Evolutionary conservation across 2,888 invertebrate genomes (phyloP).

Genomic region (Plagodis pulveraria): DNA sequence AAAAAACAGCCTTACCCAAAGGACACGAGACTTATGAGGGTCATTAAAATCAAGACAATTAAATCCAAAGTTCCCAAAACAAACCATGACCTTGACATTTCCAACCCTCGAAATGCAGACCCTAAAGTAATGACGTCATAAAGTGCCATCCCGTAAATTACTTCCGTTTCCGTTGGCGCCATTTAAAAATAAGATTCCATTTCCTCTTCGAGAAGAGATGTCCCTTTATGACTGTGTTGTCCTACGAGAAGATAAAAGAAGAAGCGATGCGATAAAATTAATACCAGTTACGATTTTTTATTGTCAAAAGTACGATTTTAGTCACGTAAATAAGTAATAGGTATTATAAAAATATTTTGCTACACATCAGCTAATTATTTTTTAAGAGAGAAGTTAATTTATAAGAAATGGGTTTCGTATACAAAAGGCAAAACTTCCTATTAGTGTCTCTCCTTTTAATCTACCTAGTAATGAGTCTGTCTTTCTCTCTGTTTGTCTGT

Average conservation of each 20-base stretch:
- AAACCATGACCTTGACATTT: conserved; percentile 22
- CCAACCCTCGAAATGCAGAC: conserved; percentile 10
- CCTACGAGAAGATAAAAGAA: conserved; percentile 1
- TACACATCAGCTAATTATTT: too few species aligned
- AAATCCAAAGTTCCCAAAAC: conserved; percentile 12
- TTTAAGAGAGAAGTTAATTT: too few species aligned
- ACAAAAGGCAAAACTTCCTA: too few species aligned
- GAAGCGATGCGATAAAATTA: neutral
- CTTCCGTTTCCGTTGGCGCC: conserved; percentile 27
- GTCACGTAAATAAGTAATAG: too few species aligned
- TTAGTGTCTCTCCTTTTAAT: too few species aligned
- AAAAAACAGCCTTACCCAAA: conserved; percentile 5
- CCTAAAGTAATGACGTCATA: conserved; percentile 23
- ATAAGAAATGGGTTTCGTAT: too few species aligned
- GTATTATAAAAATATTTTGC: too few species aligned
- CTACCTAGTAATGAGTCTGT: too few species aligned
- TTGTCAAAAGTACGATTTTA: neutral
- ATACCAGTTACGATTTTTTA: neutral
- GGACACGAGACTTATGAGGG: conserved; percentile 8
- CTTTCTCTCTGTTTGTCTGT: too few species aligned
- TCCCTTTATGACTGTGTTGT: conserved; percentile 14
- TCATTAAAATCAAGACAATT: conserved; percentile 25
- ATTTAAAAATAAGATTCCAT: conserved; percentile 30
- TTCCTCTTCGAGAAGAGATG: conserved; percentile 15
- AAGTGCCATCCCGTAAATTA: conserved; percentile 29